These are phyloP conservation scores for Gibbula magus DNA, from an alignment of 2,888 invertebrate genomes.

Conservation along the genomic window DNA sequence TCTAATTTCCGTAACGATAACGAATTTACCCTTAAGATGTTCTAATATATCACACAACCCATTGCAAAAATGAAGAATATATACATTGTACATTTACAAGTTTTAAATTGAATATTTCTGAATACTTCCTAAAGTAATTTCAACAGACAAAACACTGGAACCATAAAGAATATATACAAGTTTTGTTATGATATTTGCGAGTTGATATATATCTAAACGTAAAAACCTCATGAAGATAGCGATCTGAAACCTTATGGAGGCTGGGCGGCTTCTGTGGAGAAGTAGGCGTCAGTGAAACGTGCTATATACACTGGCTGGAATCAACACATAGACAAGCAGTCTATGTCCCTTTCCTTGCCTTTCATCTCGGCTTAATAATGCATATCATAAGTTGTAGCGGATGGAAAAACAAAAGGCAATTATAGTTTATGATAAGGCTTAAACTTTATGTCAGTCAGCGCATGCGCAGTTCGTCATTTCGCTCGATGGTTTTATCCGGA, in stretches of 20 bases:
- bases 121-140: background rate
- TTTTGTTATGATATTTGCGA: slow-evolving; percentile 17
- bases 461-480: background rate
- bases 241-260: no score
- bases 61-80: no score
- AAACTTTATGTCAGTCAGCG: background rate
- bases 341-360: background rate
- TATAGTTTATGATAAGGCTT: slow-evolving; percentile 8
- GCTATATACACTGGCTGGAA: no score
- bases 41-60: no score
- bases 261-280: no score
- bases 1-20: no score
- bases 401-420: slow-evolving; percentile 14
- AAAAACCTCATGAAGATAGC: background rate
- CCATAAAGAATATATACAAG: background rate
- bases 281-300: no score
- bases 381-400: background rate
- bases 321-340: no score
- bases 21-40: no score
- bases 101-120: no score
- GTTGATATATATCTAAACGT: background rate
- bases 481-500: no score
- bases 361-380: slow-evolving; percentile 17
- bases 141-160: background rate
- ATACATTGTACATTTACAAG: no score